Evolutionary conservation across 2,888 invertebrate species (phyloP).

Genomic region (Nomada flava): DNA sequence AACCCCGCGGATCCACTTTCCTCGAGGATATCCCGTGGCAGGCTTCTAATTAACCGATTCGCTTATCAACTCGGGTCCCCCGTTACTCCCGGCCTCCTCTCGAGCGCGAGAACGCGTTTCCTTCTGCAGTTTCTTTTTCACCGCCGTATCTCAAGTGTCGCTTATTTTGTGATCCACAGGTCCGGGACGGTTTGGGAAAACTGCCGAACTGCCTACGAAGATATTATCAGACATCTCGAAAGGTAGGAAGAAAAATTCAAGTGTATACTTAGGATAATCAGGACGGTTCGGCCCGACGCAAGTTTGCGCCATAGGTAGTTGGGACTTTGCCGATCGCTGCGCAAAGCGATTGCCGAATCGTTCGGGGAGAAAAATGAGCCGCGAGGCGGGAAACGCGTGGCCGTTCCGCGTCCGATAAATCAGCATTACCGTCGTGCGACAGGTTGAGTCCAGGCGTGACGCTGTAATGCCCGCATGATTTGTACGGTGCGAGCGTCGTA

Average conservation of each 20-base stretch:
- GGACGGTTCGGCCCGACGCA: not conserved
- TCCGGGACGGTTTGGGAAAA: slow-evolving; percentile 93
- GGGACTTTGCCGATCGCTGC: not conserved
- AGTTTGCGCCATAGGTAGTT: not conserved
- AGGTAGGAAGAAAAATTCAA: slow-evolving; percentile 87
- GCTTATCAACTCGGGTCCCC: slow-evolving; percentile 47
- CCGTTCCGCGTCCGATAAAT: slow-evolving; percentile 79
- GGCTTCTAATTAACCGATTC: slow-evolving; percentile 69
- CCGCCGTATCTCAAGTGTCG: slow-evolving; percentile 44
- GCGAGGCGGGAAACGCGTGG: slow-evolving; percentile 31
- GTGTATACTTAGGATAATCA: not conserved
- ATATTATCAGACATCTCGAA: slow-evolving; percentile 97
- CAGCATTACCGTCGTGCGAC: slow-evolving; percentile 81
- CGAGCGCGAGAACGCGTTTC: slow-evolving; percentile 26
- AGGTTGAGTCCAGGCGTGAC: slow-evolving; percentile 82
- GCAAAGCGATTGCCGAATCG: no score
- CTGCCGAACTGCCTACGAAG: slow-evolving; percentile 97
- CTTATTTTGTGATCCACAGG: slow-evolving; percentile 77
- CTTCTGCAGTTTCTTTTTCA: slow-evolving; percentile 8
- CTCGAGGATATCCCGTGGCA: slow-evolving; percentile 44
- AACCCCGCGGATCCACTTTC: slow-evolving; percentile 62
- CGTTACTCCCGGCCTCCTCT: slow-evolving; percentile 5
- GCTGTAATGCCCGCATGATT: slow-evolving; percentile 84
- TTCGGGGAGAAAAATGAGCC: slow-evolving; percentile 9
- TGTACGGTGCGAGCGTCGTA: slow-evolving; percentile 77